Percentiles rank a stretch among this genome's conserved stretches.
Conservation (phyloP, 2,888 invertebrate genomes). For the Acanthacorydalis orientalis region DNA sequence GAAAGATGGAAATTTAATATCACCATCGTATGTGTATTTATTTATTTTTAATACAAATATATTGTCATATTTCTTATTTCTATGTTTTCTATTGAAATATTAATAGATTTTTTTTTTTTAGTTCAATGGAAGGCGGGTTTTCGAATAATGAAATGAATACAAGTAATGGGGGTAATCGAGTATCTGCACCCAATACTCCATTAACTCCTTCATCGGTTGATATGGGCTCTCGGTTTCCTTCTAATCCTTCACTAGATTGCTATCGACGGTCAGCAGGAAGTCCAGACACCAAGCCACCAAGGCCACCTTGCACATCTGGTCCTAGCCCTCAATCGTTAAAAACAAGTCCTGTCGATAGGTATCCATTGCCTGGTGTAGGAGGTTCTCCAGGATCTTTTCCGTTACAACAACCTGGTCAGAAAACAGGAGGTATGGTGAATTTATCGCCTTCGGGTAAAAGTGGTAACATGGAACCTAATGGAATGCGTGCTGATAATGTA, state of each 20-base stretch:
- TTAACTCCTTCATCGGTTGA: slow-evolving; percentile 31
- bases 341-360: slow-evolving; percentile 19
- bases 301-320: slow-evolving; percentile 11
- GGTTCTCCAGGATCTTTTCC: slow-evolving; percentile 34
- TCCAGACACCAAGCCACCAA: slow-evolving; percentile 23
- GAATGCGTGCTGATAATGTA: slow-evolving; percentile 38
- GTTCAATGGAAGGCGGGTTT: slow-evolving; percentile 30
- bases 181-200: slow-evolving; percentile 33
- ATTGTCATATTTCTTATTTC: neutral
- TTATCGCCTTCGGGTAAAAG: slow-evolving; percentile 26
- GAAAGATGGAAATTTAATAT: slow-evolving; percentile 57
- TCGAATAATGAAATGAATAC: slow-evolving; percentile 1
- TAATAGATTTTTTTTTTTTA: slow-evolving; percentile 11
- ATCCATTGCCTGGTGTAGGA: slow-evolving; percentile 31
- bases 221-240: slow-evolving; percentile 25
- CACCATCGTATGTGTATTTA: slow-evolving; percentile 48
- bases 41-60: slow-evolving; percentile 8
- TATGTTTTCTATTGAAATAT: neutral
- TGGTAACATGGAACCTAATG: slow-evolving; percentile 20
- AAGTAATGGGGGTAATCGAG: slow-evolving; percentile 12
- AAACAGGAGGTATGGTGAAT: slow-evolving; percentile 27
- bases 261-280: slow-evolving; percentile 31
- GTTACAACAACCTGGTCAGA: slow-evolving; percentile 25
- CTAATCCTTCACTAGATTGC: slow-evolving; percentile 23
- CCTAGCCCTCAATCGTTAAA: slow-evolving; percentile 16